phyloP scores from a whole-genome alignment of 2,113 vertebrate species.

The Anguilla japonica region DNA sequence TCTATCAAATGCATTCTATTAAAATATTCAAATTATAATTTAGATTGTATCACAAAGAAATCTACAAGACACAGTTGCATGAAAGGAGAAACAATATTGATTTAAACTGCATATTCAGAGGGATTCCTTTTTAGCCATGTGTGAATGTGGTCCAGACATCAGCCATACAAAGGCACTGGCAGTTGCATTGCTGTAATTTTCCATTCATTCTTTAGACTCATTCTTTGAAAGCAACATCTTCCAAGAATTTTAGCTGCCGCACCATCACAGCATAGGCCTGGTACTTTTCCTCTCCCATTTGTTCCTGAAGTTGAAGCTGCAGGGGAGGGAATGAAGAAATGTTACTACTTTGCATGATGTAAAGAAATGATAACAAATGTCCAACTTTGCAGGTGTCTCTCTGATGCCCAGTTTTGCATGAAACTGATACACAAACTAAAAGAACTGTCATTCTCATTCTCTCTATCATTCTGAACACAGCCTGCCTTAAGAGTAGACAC shows the following conservation, averaged over 20 bases:
- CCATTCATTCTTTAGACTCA: slow-evolving; percentile 31
- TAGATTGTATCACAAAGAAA: neutral
- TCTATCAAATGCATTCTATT: neutral
- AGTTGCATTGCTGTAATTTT: neutral
- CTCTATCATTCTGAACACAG: neutral
- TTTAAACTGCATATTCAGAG: neutral
- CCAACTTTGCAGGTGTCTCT: neutral
- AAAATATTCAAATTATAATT: neutral
- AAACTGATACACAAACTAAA: neutral
- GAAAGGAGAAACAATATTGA: neutral
- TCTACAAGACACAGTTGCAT: neutral
- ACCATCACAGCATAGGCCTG: slow-evolving; percentile 81
- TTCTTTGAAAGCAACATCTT: slow-evolving; percentile 76
- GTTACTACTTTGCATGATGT: neutral
- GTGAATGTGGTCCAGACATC: neutral
- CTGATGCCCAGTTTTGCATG: neutral
- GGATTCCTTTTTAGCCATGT: neutral
- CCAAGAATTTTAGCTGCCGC: slow-evolving; percentile 92
- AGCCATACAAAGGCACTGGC: neutral
- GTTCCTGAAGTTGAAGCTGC: slow-evolving; percentile 77
- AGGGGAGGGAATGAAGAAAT: slow-evolving; percentile 31
- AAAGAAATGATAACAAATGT: neutral
- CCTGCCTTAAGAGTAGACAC: neutral
- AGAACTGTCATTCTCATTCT: neutral
- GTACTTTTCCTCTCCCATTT: slow-evolving; percentile 88